A percentile compares a stretch with the other conserved stretches of the same genome.
Evolutionary conservation across 2,888 invertebrate genomes (phyloP).

Genomic region (Phengaris arion): DNA sequence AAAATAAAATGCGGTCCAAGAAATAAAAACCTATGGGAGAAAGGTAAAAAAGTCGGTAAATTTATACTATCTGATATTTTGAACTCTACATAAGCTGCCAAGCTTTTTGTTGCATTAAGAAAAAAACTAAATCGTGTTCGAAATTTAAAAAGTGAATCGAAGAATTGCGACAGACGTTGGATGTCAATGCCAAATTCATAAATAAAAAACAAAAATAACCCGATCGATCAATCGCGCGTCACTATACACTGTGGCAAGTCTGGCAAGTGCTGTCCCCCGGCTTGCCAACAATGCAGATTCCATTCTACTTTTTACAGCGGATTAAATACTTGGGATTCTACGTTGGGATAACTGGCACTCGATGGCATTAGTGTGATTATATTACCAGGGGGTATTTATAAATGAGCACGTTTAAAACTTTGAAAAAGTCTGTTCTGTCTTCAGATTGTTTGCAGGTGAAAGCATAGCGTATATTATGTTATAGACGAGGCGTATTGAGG

Average conservation of each 20-base stretch:
- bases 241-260: slow-evolving; percentile 10
- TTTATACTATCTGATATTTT: neutral
- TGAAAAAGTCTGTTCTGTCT: too few relatives aligned
- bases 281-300: slow-evolving; percentile 47
- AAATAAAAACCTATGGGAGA: too few relatives aligned
- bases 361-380: slow-evolving; percentile 1
- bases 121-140: neutral
- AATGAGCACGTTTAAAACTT: neutral
- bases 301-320: slow-evolving; percentile 41
- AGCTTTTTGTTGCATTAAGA: neutral
- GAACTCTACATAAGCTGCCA: neutral
- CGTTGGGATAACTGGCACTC: slow-evolving; percentile 28
- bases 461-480: too few relatives aligned
- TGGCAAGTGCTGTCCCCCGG: slow-evolving; percentile 56
- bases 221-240: slow-evolving; percentile 53
- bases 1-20: too few relatives aligned
- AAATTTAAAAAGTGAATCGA: slow-evolving; percentile 6
- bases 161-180: slow-evolving; percentile 16
- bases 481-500: too few relatives aligned
- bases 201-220: slow-evolving; percentile 45
- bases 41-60: neutral
- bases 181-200: slow-evolving; percentile 23
- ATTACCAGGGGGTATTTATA: slow-evolving; percentile 1
- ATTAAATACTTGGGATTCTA: slow-evolving; percentile 42
- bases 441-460: too few relatives aligned